Evolutionary conservation across 1,140 invertebrate species (phyloP), one percentile per base, ranked within the genome.

Genomic region (Nasonia longicornis): DNA sequence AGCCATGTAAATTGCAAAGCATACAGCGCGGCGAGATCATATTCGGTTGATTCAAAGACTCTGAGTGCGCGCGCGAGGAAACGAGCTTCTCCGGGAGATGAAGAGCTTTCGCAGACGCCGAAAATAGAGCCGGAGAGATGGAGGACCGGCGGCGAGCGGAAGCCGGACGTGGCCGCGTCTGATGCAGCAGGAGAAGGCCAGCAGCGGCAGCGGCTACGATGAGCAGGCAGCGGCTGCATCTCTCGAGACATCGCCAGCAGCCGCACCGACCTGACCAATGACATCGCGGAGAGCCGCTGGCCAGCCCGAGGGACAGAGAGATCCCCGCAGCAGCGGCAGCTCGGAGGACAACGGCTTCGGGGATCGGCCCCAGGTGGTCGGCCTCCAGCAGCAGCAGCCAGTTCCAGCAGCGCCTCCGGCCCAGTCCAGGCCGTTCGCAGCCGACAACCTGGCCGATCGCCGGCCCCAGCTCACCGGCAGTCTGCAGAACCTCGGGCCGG

Each of bases 271-370:
- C 71, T 67, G 79, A 84, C 86, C 89, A 90, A 90, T 90, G 90
- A 90, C 89, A 88, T 88, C 89, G 85, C 88, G 88, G 84, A 87
- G 84, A 85, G 89, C 86, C 86, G 87, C 83, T 83, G 89, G 87
- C 16, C 52, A 58, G 86, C 88, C 87, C 86, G 86, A 88, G 87
- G 89, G 87, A 86, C 85, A 84, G 70, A 87, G 87, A 85, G 86
- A 87, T 85, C 87, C 88, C 86, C 86, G 85, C 83, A 88, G 87
- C 86, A 88, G 87, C 85, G 88, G 88, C 84, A 84, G 86, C 84
- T 88, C 89, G 75, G 89, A 90, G 85, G 89, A 89, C 81, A 89
- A 89, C 84, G 89, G 88, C 69, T 89, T 89, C 78, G 80, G 84
- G 69, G 86, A 86, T 83, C 88, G 88, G 77, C 88, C 88, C n/a